Conservation (phyloP, 53 echinoderm and acorn worm genomes). For the Echinarachnius parma region DNA sequence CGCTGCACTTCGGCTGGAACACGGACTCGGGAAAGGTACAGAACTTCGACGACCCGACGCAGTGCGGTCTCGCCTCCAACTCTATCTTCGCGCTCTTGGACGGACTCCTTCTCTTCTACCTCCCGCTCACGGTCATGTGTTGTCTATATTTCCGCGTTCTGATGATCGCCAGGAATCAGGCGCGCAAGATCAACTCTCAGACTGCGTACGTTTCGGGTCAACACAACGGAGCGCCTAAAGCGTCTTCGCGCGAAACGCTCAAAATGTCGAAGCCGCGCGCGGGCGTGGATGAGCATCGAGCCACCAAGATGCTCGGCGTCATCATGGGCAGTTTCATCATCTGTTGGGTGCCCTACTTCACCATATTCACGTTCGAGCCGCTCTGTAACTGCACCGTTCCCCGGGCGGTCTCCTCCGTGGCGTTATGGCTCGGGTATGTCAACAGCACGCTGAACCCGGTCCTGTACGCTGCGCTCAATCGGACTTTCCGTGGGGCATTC, state of each 20-base stretch:
- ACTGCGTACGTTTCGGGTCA: constrained; percentile 39
- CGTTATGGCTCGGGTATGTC: constrained; percentile 72
- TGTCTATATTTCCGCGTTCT: constrained; percentile 71
- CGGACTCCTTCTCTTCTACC: constrained; percentile 70
- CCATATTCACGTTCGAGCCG: constrained; percentile 69
- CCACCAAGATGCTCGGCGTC: constrained; percentile 76
- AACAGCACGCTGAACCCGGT: constrained; percentile 81
- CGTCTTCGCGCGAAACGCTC: constrained; percentile 28
- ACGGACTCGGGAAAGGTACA: constrained; percentile 67
- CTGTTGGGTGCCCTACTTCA: constrained; percentile 90
- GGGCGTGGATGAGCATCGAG: constrained; percentile 68
- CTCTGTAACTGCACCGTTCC: constrained; percentile 53
- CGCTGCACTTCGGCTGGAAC: constrained; percentile 80
- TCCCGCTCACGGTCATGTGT: constrained; percentile 73
- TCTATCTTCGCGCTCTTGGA: constrained; percentile 67
- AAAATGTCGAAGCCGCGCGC: constrained; percentile 45
- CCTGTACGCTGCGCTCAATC: constrained; percentile 76
- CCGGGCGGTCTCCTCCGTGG: constrained; percentile 41
- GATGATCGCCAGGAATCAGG: constrained; percentile 69
- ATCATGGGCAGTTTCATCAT: constrained; percentile 81
- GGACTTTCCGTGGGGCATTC: constrained; percentile 69
- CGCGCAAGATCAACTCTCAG: constrained; percentile 70
- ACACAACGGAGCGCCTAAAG: constrained; percentile 26
- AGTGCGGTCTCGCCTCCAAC: constrained; percentile 62
- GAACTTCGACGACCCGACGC: constrained; percentile 57